Evolutionary conservation across 2,888 invertebrate genomes (phyloP), one percentile per base, ranked within the genome.

Genomic region (Thumatha senex): DNA sequence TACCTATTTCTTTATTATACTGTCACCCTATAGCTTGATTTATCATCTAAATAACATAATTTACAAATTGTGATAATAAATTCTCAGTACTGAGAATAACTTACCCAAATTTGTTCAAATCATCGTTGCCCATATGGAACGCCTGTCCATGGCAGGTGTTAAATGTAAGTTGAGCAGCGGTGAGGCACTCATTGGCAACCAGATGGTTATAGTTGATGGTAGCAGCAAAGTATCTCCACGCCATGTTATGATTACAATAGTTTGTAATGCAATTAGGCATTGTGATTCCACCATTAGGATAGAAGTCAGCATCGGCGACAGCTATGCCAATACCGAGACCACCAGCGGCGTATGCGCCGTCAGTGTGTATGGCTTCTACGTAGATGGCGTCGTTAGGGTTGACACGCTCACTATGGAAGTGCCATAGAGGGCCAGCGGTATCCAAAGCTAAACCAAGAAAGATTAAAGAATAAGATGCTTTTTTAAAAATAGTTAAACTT

Each of bases 301-400:
- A 93, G 75, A 94, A 94, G 73, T 94, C 94, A 1, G 76, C 93
- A 50, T 92, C 78, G 0, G 87, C 93, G 2, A 93, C 76, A 7
- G 86, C 72, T 2, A 78, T 70, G 0, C 92, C 92, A 34, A 86
- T 93, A 67, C 70, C 93, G 65, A 67, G 79, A 70, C 78, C 78
- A 0, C 91, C 80, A 3, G 74, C 84, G 44, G 92, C 91, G 36
- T 69, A 70, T 57, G 78, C 78, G 1, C 93, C 86, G 9, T 87
- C 92, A 33, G 93, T 93, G 48, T 87, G 86, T 34, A 86, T 83
- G 29, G 73, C 84, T 48, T 86, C 86, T 0, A 85, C 85, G 54
- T 84, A 85, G 0, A 72, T 40, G 1, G 67, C 86, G 31, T 93
- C 93, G 10, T 84, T 48, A 0, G 64, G 15, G 0, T 47, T 60